Percentiles rank a stretch among this genome's conserved stretches.
phyloP scores from a whole-genome alignment of 2,113 vertebrate genomes.

The Vanacampus margaritifer region DNA sequence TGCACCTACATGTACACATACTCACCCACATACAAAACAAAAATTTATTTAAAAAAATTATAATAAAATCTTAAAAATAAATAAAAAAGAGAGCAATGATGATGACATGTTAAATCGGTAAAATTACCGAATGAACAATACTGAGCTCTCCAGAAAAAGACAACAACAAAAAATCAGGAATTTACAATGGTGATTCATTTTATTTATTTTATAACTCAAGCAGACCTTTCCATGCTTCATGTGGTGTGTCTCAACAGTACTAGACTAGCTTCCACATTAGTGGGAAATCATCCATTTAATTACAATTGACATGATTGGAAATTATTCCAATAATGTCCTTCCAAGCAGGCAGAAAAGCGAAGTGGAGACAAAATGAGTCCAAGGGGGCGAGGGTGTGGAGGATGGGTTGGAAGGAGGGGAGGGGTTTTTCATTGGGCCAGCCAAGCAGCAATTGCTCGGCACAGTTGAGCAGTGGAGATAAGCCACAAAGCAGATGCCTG shows the following conservation, averaged over 20 bases:
- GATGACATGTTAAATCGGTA: no score
- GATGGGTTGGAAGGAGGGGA: constrained; percentile 9
- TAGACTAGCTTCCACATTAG: constrained; percentile 45
- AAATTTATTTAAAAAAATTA: no score
- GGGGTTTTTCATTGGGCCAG: constrained; percentile 50
- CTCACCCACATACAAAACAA: no score
- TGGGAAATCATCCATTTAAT: constrained; percentile 63
- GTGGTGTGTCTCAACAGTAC: constrained; percentile 8
- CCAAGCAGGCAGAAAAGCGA: constrained; percentile 31
- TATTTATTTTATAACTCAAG: not conserved
- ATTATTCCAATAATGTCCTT: constrained; percentile 47
- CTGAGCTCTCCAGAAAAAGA: no score
- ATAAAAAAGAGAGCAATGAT: no score
- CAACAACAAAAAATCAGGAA: no score
- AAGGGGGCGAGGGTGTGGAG: not conserved
- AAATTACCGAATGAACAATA: no score
- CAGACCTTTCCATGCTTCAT: not conserved
- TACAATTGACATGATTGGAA: constrained; percentile 56
- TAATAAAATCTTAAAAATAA: no score
- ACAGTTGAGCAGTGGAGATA: constrained; percentile 72
- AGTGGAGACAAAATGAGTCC: constrained; percentile 26
- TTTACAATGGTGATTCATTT: not conserved
- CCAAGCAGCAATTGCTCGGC: constrained; percentile 68
- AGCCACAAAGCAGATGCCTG: constrained; percentile 70
- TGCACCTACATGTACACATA: no score